A percentile compares a stretch with the other conserved stretches of the same genome.
Evolutionary conservation across 2,797 vertebrate genomes (phyloP).

Genomic region (Anguilla obscura): DNA sequence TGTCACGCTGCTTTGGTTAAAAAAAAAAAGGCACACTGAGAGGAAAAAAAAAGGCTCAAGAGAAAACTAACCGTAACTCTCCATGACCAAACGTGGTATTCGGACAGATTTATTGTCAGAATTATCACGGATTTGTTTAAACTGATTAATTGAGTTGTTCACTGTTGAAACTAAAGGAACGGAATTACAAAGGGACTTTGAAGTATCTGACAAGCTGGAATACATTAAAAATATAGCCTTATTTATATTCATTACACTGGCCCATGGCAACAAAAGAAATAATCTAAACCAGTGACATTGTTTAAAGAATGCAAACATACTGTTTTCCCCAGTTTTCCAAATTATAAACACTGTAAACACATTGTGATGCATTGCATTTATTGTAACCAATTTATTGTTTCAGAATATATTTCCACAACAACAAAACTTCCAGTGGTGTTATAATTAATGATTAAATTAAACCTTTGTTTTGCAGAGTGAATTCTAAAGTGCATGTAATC

Average conservation of each 20-base stretch:
- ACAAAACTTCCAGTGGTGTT: neutral
- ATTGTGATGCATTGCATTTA: neutral
- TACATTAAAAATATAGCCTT: constrained; percentile 34
- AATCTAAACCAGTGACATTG: neutral
- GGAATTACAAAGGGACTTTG: constrained; percentile 44
- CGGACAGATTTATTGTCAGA: constrained; percentile 67
- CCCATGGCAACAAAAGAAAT: neutral
- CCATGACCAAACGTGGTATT: constrained; percentile 37
- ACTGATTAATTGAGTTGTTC: constrained; percentile 54
- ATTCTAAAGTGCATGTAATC: neutral
- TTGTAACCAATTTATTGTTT: neutral
- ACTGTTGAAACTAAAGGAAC: constrained; percentile 60
- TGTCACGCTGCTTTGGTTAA: neutral
- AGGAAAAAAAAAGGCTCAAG: neutral
- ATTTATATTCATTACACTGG: constrained; percentile 43
- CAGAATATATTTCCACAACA: neutral
- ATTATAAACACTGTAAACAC: neutral
- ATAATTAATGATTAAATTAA: constrained; percentile 10
- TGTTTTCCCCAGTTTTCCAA: neutral
- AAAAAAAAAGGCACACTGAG: neutral
- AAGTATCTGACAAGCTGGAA: constrained; percentile 47
- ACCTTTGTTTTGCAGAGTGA: neutral
- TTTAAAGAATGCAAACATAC: neutral
- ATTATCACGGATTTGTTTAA: constrained; percentile 63
- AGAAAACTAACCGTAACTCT: neutral